These are phyloP conservation scores for Teleiodes luculella DNA, from an alignment of 2,888 invertebrate genomes.

Conservation along the genomic window DNA sequence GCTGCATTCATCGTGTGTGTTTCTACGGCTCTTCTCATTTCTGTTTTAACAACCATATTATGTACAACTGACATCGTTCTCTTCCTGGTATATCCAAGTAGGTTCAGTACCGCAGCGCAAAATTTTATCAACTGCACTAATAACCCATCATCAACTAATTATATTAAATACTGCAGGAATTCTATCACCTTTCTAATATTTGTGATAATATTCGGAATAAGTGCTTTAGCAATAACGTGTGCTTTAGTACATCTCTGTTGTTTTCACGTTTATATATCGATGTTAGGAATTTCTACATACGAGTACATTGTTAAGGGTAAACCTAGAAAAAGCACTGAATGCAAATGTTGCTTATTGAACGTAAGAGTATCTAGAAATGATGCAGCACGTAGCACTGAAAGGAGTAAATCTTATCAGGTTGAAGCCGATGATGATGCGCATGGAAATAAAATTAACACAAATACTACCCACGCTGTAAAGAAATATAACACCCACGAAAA, in stretches of 20 bases:
- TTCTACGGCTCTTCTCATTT: conserved; percentile 85
- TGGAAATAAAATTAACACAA: background rate
- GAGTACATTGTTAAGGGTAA: conserved; percentile 84
- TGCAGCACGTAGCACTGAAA: conserved; percentile 9
- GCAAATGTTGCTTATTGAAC: conserved; percentile 1
- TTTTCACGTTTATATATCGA: conserved; percentile 92
- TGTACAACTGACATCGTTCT: conserved; percentile 84
- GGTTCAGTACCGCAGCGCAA: conserved; percentile 78
- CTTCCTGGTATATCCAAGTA: conserved; percentile 80
- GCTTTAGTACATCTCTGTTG: conserved; percentile 90
- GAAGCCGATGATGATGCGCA: background rate
- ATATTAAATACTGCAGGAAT: conserved; percentile 47
- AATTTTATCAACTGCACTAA: conserved; percentile 54
- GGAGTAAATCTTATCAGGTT: conserved; percentile 18
- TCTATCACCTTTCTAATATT: conserved; percentile 59
- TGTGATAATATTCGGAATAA: conserved; percentile 79
- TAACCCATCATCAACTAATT: conserved; percentile 24
- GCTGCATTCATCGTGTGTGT: conserved; percentile 89
- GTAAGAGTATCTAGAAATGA: background rate
- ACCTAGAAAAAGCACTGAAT: conserved; percentile 29
- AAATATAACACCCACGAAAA: conserved; percentile 1
- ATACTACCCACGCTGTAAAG: background rate
- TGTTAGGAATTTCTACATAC: conserved; percentile 91
- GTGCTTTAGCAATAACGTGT: conserved; percentile 87
- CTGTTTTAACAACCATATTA: conserved; percentile 83